Conservation (phyloP, 92 coral and sea anemone species). For the Phenganax marumi region DNA sequence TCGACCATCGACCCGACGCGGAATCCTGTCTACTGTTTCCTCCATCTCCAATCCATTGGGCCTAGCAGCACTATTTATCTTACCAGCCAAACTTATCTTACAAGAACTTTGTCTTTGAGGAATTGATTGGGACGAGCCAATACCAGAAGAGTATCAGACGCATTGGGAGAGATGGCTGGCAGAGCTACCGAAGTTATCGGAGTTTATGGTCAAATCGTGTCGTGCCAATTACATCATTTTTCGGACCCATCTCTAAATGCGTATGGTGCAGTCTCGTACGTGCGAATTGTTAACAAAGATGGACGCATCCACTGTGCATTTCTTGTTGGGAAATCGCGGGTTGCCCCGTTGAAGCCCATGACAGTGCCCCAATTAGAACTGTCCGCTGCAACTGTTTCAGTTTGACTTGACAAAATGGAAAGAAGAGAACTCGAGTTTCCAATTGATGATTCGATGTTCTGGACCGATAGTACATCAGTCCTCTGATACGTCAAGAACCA, state of each 20-base stretch:
- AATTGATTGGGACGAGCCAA: slow-evolving; percentile 47
- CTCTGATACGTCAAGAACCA: background rate
- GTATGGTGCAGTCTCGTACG: background rate
- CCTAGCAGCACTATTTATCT: slow-evolving; percentile 33
- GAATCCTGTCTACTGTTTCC: slow-evolving; percentile 28
- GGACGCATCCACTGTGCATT: background rate
- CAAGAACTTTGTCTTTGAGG: background rate
- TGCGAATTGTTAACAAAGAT: background rate
- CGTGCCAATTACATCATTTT: slow-evolving; percentile 10
- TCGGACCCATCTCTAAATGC: slow-evolving; percentile 3
- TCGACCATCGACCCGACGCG: slow-evolving; percentile 3
- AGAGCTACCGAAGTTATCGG: background rate
- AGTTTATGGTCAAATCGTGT: background rate
- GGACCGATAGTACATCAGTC: background rate
- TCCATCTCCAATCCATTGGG: slow-evolving; percentile 46
- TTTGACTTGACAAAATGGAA: background rate
- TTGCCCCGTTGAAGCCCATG: slow-evolving; percentile 1
- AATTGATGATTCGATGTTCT: background rate
- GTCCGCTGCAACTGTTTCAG: slow-evolving; percentile 8
- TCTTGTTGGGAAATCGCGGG: background rate
- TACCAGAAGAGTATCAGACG: slow-evolving; percentile 25
- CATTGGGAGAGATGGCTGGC: slow-evolving; percentile 40
- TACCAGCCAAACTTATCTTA: slow-evolving; percentile 15
- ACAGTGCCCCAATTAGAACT: slow-evolving; percentile 8
- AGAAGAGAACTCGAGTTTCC: background rate